Conservation (phyloP, 2,888 invertebrate species). For the Ophion slaviceki region DNA sequence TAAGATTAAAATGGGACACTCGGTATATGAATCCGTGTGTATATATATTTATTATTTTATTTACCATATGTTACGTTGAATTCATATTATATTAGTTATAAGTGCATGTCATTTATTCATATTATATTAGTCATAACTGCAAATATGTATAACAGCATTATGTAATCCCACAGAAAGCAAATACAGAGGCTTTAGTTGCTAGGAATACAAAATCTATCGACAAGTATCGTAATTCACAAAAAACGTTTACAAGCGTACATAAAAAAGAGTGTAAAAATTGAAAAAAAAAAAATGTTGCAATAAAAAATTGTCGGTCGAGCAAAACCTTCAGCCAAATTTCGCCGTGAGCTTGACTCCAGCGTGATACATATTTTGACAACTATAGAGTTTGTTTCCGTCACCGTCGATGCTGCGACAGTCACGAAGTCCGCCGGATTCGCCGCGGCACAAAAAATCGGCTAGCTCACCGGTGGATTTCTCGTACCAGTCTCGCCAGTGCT, state of each 20-base stretch:
- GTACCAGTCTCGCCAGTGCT: conserved; percentile 73
- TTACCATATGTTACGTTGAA: no score
- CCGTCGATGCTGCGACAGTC: conserved; percentile 66
- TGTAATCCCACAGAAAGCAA: background rate
- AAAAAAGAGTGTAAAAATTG: background rate
- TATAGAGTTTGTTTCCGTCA: conserved; percentile 19
- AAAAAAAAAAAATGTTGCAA: conserved; percentile 3
- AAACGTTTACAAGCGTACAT: background rate
- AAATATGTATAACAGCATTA: no score
- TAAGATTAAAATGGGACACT: no score
- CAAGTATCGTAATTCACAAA: background rate
- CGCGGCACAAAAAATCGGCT: conserved; percentile 74
- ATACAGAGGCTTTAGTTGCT: background rate
- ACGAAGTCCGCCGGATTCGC: conserved; percentile 60
- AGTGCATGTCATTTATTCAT: no score
- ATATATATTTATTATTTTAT: no score
- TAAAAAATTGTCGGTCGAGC: background rate
- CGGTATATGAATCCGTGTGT: no score
- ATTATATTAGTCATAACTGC: no score
- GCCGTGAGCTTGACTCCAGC: conserved; percentile 62
- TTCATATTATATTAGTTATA: no score
- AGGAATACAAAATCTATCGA: background rate
- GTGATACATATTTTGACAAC: conserved; percentile 35
- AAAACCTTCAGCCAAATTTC: conserved; percentile 49
- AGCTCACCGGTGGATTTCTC: conserved; percentile 65